Conservation (phyloP, 2,113 vertebrate species). For the Colossoma macropomum region DNA sequence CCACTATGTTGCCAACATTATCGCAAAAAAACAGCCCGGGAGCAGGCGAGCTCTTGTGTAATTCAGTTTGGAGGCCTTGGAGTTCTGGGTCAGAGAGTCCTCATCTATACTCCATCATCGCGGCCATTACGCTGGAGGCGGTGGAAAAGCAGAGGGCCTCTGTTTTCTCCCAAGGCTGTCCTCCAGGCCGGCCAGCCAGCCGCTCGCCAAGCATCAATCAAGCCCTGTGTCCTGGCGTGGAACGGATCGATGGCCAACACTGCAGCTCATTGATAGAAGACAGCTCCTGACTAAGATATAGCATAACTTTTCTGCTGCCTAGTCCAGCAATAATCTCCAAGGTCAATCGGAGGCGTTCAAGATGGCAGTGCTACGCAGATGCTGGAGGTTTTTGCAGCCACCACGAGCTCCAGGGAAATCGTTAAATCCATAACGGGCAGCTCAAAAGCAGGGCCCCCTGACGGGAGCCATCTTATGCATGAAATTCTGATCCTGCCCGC, state of each 20-base stretch:
- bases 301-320: slow-evolving; percentile 62
- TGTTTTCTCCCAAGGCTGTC: slow-evolving; percentile 59
- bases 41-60: slow-evolving; percentile 30
- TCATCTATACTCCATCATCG: slow-evolving; percentile 40
- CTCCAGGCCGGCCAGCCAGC: slow-evolving; percentile 50
- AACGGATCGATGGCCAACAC: slow-evolving; percentile 65
- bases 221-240: slow-evolving; percentile 59
- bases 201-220: slow-evolving; percentile 60
- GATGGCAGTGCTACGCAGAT: slow-evolving; percentile 68
- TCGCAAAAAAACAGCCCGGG: background rate
- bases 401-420: slow-evolving; percentile 67
- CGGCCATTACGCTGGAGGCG: slow-evolving; percentile 42
- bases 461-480: slow-evolving; percentile 69
- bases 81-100: slow-evolving; percentile 34
- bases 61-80: slow-evolving; percentile 30
- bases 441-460: slow-evolving; percentile 52
- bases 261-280: slow-evolving; percentile 64
- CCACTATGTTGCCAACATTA: slow-evolving; percentile 2
- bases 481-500: slow-evolving; percentile 67
- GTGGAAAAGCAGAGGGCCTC: slow-evolving; percentile 45
- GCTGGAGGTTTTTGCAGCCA: slow-evolving; percentile 58
- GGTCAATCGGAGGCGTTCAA: slow-evolving; percentile 70
- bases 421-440: slow-evolving; percentile 69
- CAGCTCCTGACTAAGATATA: slow-evolving; percentile 66
- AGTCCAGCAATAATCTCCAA: slow-evolving; percentile 75